A percentile compares a stretch with the other conserved stretches of the same genome.
Evolutionary conservation across 2,888 invertebrate genomes (phyloP).

Genomic region (Pilophorus perplexus): DNA sequence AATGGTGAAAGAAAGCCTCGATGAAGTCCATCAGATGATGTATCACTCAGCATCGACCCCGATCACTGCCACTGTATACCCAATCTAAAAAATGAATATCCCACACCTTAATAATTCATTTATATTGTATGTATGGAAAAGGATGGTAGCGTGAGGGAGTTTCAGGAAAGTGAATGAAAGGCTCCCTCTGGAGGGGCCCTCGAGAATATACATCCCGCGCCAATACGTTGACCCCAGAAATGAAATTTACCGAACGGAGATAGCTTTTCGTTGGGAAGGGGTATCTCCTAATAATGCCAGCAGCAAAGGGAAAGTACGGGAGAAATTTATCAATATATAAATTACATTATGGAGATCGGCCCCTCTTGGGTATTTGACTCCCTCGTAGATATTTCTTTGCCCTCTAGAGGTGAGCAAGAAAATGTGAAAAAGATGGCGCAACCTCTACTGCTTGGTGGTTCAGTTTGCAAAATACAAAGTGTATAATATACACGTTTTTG

Average conservation of each 20-base stretch:
- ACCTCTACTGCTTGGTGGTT: no score
- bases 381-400: no score
- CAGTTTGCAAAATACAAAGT: no score
- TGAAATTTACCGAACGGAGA: slow-evolving; percentile 23
- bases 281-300: background rate
- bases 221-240: slow-evolving; percentile 25
- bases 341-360: background rate
- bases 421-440: no score
- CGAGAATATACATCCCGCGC: slow-evolving; percentile 2
- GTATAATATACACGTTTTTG: no score
- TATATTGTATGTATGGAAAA: background rate
- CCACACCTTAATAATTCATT: background rate
- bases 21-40: no score
- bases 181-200: background rate
- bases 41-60: no score
- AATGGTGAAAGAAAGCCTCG: no score
- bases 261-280: background rate
- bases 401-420: no score
- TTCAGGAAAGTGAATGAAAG: background rate
- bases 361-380: background rate
- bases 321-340: background rate
- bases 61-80: no score
- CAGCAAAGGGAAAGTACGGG: background rate
- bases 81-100: no score
- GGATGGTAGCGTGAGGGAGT: no score